phyloP scores from a whole-genome alignment of 2,797 vertebrate genomes.

The Chloroceryle amazona region DNA sequence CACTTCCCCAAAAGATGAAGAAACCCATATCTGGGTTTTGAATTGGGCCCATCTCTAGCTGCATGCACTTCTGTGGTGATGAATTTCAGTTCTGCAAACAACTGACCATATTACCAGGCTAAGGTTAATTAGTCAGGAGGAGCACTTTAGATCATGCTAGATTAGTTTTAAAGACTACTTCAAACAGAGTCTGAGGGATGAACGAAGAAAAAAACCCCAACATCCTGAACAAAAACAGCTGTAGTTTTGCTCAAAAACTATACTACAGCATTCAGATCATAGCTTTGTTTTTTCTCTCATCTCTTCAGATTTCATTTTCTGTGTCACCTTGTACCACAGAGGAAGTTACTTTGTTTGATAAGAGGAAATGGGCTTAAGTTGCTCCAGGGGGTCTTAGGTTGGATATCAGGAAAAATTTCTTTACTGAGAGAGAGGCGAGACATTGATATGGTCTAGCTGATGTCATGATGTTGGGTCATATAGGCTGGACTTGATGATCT shows the following conservation, averaged over 20 bases:
- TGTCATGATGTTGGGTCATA: no score
- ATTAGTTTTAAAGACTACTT: background rate
- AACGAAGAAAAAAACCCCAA: background rate
- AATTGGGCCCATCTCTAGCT: background rate
- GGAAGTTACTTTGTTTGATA: background rate
- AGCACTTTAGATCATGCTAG: background rate
- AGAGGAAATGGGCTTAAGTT: no score
- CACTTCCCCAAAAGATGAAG: background rate
- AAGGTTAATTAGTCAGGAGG: background rate
- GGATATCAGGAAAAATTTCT: no score
- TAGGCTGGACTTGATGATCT: no score
- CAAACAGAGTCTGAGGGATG: background rate
- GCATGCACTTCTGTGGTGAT: background rate
- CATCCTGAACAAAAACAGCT: background rate
- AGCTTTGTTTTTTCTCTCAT: background rate
- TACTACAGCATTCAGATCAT: background rate
- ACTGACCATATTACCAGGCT: background rate
- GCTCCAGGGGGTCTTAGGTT: no score
- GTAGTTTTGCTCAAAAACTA: background rate
- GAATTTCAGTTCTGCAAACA: background rate
- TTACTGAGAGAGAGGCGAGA: no score
- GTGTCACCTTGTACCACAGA: rapidly evolving
- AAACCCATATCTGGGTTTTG: background rate
- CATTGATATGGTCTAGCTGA: no score
- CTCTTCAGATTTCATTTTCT: background rate